phyloP scores from a whole-genome alignment of 1,140 invertebrate species.

The Teleogryllus occipitalis region DNA sequence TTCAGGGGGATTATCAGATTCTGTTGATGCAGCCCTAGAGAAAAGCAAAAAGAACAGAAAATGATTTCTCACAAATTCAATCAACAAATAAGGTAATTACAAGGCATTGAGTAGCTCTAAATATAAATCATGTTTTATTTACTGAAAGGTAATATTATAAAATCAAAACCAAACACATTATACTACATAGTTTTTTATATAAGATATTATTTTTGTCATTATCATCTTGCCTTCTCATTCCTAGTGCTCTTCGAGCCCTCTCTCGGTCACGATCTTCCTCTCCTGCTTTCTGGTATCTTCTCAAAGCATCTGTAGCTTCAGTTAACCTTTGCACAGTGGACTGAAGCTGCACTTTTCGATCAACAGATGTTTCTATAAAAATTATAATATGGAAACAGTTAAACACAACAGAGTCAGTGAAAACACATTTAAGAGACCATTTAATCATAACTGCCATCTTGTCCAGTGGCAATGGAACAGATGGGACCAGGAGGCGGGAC shows the following conservation, averaged over 20 bases:
- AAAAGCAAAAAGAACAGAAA: slow-evolving; percentile 18
- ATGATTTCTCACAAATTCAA: not conserved
- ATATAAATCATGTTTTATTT: no score
- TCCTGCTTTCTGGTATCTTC: slow-evolving; percentile 37
- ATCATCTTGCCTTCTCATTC: slow-evolving; percentile 24
- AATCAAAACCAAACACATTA: no score
- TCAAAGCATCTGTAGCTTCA: slow-evolving; percentile 44
- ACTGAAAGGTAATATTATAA: no score
- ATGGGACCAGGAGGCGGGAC: no score
- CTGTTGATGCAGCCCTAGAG: slow-evolving; percentile 29
- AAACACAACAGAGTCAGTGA: not conserved
- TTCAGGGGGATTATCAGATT: slow-evolving; percentile 28
- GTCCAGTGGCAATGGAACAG: no score
- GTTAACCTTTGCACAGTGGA: slow-evolving; percentile 36
- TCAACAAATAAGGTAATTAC: not conserved
- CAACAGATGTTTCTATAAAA: slow-evolving; percentile 18
- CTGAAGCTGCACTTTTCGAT: slow-evolving; percentile 33
- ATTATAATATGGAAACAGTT: not conserved
- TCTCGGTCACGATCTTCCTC: slow-evolving; percentile 43
- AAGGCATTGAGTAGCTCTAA: no score
- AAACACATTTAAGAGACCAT: not conserved
- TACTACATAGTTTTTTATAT: no score
- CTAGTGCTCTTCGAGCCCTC: slow-evolving; percentile 29
- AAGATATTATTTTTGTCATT: no score
- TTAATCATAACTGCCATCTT: no score